Evolutionary conservation across 64 coral and sea anemone species (phyloP).

Genomic region (Pocillopora damicornis): DNA sequence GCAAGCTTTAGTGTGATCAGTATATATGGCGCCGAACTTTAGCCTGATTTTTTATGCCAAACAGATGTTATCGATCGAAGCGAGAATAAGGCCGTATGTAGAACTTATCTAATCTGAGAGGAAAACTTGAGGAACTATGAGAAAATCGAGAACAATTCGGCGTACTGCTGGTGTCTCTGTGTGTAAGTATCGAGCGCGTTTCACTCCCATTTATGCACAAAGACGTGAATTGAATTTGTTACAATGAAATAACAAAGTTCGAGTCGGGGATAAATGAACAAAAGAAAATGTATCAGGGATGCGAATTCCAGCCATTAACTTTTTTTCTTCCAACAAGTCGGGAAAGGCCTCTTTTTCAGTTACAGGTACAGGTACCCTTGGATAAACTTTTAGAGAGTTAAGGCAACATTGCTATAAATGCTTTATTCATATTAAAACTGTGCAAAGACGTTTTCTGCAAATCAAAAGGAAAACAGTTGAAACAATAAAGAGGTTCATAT

Average conservation of each 20-base stretch:
- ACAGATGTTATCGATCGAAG: slow-evolving; percentile 2
- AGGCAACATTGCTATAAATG: too few species aligned
- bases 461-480: too few species aligned
- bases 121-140: not conserved
- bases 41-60: not conserved
- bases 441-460: too few species aligned
- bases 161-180: not conserved
- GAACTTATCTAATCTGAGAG: not conserved
- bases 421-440: too few species aligned
- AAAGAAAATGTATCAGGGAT: not conserved
- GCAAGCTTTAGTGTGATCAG: not conserved
- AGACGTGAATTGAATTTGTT: not conserved
- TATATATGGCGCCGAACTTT: not conserved
- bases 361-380: too few species aligned
- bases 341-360: too few species aligned
- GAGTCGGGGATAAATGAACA: too few species aligned
- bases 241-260: not conserved
- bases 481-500: too few species aligned
- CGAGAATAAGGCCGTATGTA: not conserved
- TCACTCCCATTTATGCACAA: not conserved
- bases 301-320: not conserved
- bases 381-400: too few species aligned
- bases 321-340: not conserved
- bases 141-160: not conserved
- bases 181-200: not conserved